phyloP scores from a whole-genome alignment of 1,140 invertebrate genomes.

The Araneus ventricosus region DNA sequence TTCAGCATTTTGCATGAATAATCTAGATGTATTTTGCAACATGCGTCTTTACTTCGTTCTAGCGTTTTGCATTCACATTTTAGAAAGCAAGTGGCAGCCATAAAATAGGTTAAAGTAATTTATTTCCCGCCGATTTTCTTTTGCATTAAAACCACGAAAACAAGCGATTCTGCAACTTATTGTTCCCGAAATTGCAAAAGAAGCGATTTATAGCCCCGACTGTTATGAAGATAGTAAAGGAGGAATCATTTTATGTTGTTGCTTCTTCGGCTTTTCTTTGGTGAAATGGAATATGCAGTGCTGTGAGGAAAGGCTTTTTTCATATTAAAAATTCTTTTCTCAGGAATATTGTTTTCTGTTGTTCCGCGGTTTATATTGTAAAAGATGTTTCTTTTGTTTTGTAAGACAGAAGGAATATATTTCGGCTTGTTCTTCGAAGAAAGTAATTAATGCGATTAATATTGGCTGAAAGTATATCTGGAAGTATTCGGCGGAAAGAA shows the following conservation, averaged over 20 bases:
- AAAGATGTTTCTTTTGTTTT: too few species aligned
- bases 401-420: too few species aligned
- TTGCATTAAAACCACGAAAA: not conserved
- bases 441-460: too few species aligned
- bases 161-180: not conserved
- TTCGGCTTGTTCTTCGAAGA: too few species aligned
- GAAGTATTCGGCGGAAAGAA: too few species aligned
- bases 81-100: not conserved
- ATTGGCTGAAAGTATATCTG: too few species aligned
- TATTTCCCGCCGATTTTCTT: not conserved
- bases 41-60: not conserved
- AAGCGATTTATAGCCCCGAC: not conserved
- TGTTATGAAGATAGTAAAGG: not conserved
- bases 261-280: not conserved
- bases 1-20: not conserved
- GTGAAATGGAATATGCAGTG: not conserved
- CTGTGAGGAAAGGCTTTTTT: not conserved
- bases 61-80: not conserved
- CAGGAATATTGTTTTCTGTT: not conserved
- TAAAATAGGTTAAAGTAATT: constrained; percentile 22
- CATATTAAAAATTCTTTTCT: constrained; percentile 22
- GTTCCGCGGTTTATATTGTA: too few species aligned
- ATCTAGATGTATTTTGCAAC: not conserved
- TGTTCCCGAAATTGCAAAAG: constrained; percentile 18
- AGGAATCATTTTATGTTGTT: not conserved